Percentiles rank a stretch among this genome's conserved stretches.
These are phyloP conservation scores for Metopia argyrocephala DNA, from an alignment of 2,888 invertebrate species.

Conservation along the genomic window DNA sequence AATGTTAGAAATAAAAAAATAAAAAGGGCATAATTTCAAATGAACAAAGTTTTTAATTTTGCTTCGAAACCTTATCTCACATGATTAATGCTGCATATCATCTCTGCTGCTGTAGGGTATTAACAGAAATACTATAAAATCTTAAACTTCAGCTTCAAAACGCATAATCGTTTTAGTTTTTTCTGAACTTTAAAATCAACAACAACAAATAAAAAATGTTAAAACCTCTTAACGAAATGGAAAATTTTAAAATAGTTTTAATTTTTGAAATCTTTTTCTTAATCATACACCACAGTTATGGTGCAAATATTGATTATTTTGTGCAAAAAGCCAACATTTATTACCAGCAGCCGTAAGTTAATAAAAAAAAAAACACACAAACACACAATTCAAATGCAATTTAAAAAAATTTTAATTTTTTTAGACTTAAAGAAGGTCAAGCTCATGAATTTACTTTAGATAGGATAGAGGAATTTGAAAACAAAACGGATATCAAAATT, in stretches of 20 bases:
- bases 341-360: slow-evolving; percentile 69
- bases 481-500: slow-evolving; percentile 71
- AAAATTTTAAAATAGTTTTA: slow-evolving; percentile 23
- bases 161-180: not conserved
- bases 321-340: slow-evolving; percentile 68
- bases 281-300: not conserved
- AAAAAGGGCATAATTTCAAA: too few relatives aligned
- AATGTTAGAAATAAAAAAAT: too few relatives aligned
- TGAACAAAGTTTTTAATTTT: too few relatives aligned
- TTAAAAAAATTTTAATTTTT: slow-evolving; percentile 50
- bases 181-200: not conserved
- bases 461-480: slow-evolving; percentile 62
- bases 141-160: slow-evolving; percentile 1
- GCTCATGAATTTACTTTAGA: slow-evolving; percentile 67
- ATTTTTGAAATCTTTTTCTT: not conserved
- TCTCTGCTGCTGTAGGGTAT: too few relatives aligned
- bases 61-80: too few relatives aligned
- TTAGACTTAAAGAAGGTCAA: slow-evolving; percentile 53
- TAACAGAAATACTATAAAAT: not conserved
- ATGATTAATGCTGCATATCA: too few relatives aligned
- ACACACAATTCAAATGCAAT: not conserved
- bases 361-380: too few relatives aligned
- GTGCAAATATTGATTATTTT: slow-evolving; percentile 8
- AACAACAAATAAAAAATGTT: not conserved
- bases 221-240: not conserved